Base-by-base conservation (phyloP, 2,113 vertebrate species). In the Vulpes ferrilata region DNA sequence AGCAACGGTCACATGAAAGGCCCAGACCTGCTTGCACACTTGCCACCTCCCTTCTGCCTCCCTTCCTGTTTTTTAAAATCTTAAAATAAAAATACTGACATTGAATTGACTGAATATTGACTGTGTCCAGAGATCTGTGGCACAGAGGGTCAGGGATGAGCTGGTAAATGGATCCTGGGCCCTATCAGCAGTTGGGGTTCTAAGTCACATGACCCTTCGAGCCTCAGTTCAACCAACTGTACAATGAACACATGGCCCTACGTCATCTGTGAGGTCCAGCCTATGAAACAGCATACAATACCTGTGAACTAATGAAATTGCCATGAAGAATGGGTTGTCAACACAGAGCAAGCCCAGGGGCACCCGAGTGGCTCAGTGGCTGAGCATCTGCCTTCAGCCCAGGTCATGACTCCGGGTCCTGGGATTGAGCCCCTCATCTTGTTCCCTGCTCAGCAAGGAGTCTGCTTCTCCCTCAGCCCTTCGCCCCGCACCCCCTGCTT, bases 1-100 rank as follows among this genome's bases (percentile, higher is more conserved):
- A 73, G 32, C 57, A 11, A 15, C 60, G 22, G 12, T 19, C 13
- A 7, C n/a, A 27, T 2, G 22, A 3, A 23, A 35, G 16, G 53
- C 73, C 55, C 7, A 1, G 0, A 22, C 13, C 13, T 93, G 22
- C 9, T 11, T 0, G 2, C 51, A 4, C 12, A 23, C 11, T 6
- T 55, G 11, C 15, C 16, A 0, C 5, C 59, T 30, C 35, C 53
- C 11, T 16, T 60, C 11, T 3, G 43, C 43, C 43, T 43, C 43
- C 7, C 43, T 64, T 43, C 57, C 64, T 48, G 23, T 16, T 10
- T 57, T n/a, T 69, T 38, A 80, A 89, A 82, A 74, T 57, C n/a
- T n/a, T 38, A 83, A 89, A 82, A 74, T 60, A n/a, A n/a, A 96
- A 43, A 78, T 32, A 5, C 35, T 1, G 11, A 30, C 60, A 64